Conservation (phyloP, 1,140 invertebrate genomes). For the Wiebesia pumilae region DNA sequence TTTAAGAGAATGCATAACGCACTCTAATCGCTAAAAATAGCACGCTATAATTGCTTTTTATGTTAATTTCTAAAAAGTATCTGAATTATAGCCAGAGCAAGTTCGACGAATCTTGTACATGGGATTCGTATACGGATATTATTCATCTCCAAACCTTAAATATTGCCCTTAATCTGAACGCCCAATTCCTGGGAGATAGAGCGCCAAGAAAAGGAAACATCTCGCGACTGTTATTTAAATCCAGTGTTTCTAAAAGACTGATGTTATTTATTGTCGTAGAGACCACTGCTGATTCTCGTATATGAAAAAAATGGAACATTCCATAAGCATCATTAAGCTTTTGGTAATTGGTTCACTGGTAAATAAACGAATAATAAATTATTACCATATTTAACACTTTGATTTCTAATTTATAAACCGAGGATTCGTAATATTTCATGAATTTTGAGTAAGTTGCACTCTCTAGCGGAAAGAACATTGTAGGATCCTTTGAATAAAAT, state of each 20-base stretch:
- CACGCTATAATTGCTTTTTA: conserved; percentile 39
- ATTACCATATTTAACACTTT: neutral
- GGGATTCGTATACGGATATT: conserved; percentile 12
- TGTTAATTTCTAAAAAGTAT: conserved; percentile 35
- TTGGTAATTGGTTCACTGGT: neutral
- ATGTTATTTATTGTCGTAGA: conserved; percentile 35
- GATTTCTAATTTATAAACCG: neutral
- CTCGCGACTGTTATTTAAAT: conserved; percentile 18
- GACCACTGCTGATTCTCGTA: neutral
- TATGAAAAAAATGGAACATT: neutral
- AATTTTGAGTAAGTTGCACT: neutral
- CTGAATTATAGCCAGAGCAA: conserved; percentile 39
- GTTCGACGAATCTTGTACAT: conserved; percentile 5
- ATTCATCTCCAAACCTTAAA: conserved; percentile 29
- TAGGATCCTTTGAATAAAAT: too few species aligned
- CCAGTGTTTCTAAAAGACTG: conserved; percentile 7
- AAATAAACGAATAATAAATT: neutral
- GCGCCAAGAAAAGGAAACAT: neutral
- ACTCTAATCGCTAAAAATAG: conserved; percentile 34
- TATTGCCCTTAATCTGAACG: conserved; percentile 27
- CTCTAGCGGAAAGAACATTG: neutral
- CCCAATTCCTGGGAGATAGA: neutral
- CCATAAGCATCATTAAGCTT: neutral
- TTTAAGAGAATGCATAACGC: conserved; percentile 12
- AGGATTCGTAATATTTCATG: neutral